phyloP scores from a whole-genome alignment of 2,888 invertebrate genomes.

The Cosmia trapezina region DNA sequence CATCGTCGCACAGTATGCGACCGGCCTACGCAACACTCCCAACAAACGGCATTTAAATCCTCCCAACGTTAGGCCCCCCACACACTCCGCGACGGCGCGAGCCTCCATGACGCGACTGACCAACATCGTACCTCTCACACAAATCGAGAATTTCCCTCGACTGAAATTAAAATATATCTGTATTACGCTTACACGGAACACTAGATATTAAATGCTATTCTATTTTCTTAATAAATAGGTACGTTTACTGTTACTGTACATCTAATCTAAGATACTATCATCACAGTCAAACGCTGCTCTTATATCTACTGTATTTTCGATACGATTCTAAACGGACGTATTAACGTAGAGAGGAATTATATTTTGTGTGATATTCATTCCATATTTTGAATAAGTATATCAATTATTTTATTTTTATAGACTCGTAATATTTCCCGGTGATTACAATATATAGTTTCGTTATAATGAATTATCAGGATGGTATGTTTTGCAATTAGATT shows the following conservation, averaged over 20 bases:
- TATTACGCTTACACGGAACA: conserved; percentile 90
- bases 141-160: conserved; percentile 88
- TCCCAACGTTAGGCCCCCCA: conserved; percentile 30
- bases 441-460: conserved; percentile 73
- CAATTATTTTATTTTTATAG: conserved; percentile 82
- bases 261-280: conserved; percentile 77
- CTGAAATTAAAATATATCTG: conserved; percentile 87
- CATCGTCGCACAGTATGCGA: conserved; percentile 42
- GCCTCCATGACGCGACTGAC: conserved; percentile 72
- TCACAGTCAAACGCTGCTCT: conserved; percentile 60
- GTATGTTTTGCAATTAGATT: conserved; percentile 87
- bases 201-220: conserved; percentile 89
- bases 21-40: conserved; percentile 37
- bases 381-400: conserved; percentile 78
- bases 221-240: conserved; percentile 89
- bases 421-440: conserved; percentile 78
- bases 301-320: conserved; percentile 62
- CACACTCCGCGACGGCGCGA: conserved; percentile 51
- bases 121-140: conserved; percentile 84
- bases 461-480: conserved; percentile 69
- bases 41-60: conserved; percentile 31
- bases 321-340: conserved; percentile 64
- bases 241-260: conserved; percentile 79
- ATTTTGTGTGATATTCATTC: conserved; percentile 90
- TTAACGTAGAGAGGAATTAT: conserved; percentile 80